phyloP scores from a whole-genome alignment of 2,888 invertebrate genomes.

The Acleris cristana region DNA sequence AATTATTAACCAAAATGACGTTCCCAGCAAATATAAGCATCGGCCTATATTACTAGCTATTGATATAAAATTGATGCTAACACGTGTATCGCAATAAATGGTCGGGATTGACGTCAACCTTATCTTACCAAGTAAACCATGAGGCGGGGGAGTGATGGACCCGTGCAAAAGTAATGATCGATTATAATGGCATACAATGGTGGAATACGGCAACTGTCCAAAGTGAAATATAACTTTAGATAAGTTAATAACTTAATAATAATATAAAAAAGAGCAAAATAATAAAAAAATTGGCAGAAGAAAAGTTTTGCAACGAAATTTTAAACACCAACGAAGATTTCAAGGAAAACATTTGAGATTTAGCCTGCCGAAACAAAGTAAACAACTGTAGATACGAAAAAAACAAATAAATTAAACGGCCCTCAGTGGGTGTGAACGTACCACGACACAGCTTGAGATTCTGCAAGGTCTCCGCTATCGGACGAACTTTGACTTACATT shows the following conservation, averaged over 20 bases:
- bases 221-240: too few species aligned
- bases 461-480: slow-evolving; percentile 60
- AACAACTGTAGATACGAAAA: slow-evolving; percentile 15
- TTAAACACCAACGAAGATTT: not conserved
- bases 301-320: not conserved
- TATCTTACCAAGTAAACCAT: slow-evolving; percentile 20
- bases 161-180: slow-evolving; percentile 13
- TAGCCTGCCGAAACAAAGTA: slow-evolving; percentile 15
- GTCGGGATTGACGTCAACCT: slow-evolving; percentile 27
- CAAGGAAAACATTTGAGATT: not conserved
- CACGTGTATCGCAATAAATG: slow-evolving; percentile 21
- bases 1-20: not conserved
- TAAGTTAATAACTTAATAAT: too few species aligned
- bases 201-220: too few species aligned
- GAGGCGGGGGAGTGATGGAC: slow-evolving; percentile 25
- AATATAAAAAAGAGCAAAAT: too few species aligned
- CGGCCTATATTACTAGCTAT: slow-evolving; percentile 21
- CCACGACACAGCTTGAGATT: slow-evolving; percentile 53
- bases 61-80: slow-evolving; percentile 4
- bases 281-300: not conserved
- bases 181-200: too few species aligned
- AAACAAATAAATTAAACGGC: slow-evolving; percentile 27
- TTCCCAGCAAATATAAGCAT: slow-evolving; percentile 10
- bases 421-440: slow-evolving; percentile 34
- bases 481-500: slow-evolving; percentile 68